Evolutionary conservation across 2,113 vertebrate species (phyloP).

Genomic region (Xerus inauris): DNA sequence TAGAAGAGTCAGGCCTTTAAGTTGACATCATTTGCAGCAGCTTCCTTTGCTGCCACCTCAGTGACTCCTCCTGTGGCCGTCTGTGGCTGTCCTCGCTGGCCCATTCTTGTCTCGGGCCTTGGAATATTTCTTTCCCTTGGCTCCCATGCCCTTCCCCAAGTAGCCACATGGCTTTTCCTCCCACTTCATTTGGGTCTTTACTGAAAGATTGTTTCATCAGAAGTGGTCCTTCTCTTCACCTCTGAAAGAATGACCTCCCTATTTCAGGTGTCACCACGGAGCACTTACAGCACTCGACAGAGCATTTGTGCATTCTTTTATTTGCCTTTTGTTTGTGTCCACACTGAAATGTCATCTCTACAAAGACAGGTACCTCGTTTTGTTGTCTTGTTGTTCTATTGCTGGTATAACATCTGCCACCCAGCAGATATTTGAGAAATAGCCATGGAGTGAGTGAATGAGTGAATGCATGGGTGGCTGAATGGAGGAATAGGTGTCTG

Average conservation of each 20-base stretch:
- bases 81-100: too few relatives aligned
- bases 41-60: not conserved
- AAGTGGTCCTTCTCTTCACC: not conserved
- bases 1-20: not conserved
- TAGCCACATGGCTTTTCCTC: not conserved
- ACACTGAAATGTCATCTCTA: not conserved
- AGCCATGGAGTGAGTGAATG: not conserved
- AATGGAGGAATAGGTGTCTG: too few relatives aligned
- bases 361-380: not conserved
- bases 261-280: not conserved
- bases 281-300: fast-evolving
- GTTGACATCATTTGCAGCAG: not conserved
- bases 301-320: not conserved
- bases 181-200: not conserved
- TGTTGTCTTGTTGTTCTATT: not conserved
- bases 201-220: not conserved
- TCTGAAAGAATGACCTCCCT: not conserved
- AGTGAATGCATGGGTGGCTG: too few relatives aligned
- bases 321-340: not conserved
- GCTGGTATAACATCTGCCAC: not conserved
- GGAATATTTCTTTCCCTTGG: not conserved
- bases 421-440: not conserved
- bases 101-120: not conserved
- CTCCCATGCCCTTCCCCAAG: not conserved
- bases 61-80: not conserved